Conservation (phyloP, 2,797 vertebrate species). For the Hirundo rustica region DNA sequence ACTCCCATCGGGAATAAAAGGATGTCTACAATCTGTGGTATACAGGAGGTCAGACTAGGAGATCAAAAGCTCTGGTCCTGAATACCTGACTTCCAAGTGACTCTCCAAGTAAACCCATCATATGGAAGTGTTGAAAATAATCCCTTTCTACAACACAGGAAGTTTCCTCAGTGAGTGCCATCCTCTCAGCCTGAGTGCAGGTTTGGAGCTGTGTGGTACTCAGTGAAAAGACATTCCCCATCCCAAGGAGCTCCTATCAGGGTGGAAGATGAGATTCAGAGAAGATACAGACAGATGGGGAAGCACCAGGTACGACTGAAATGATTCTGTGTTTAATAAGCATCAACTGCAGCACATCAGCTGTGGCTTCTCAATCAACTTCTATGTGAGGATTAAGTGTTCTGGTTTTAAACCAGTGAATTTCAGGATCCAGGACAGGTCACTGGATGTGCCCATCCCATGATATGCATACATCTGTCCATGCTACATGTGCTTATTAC, state of each 20-base stretch:
- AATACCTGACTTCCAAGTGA: neutral
- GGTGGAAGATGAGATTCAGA: neutral
- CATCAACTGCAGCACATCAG: neutral
- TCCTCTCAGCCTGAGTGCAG: neutral
- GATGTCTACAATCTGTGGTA: neutral
- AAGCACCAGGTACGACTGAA: slow-evolving; percentile 1
- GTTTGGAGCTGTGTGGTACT: neutral
- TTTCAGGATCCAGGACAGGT: neutral
- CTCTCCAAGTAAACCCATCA: neutral
- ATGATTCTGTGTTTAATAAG: slow-evolving; percentile 18
- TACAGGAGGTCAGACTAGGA: neutral
- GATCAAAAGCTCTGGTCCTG: neutral
- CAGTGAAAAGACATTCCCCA: neutral
- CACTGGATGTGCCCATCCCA: neutral
- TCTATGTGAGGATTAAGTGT: neutral
- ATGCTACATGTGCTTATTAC: neutral
- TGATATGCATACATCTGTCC: neutral
- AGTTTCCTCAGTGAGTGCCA: neutral
- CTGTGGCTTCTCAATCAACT: neutral
- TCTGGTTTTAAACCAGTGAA: neutral
- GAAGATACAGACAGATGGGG: neutral
- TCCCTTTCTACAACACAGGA: rapidly evolving
- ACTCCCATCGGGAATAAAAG: neutral
- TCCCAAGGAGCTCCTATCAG: neutral
- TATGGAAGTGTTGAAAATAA: neutral